Evolutionary conservation across 92 coral and sea anemone genomes (phyloP).

Genomic region (Actinostola sp.): DNA sequence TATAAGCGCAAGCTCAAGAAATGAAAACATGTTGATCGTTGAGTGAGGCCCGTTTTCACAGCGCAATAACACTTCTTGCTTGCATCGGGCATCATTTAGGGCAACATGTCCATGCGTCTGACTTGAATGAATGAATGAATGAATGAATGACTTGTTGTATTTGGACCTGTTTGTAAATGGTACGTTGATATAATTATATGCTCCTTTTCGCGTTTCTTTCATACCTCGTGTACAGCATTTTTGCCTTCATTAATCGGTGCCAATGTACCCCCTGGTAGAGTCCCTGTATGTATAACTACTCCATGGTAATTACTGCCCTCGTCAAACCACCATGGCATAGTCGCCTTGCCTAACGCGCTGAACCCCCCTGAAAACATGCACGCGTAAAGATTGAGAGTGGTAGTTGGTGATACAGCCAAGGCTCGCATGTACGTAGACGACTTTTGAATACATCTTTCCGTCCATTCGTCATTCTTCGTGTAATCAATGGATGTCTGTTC

Average conservation of each 20-base stretch:
- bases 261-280: conserved; percentile 76
- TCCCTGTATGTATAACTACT: conserved; percentile 68
- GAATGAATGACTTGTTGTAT: no score
- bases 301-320: conserved; percentile 69
- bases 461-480: conserved; percentile 70
- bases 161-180: no score
- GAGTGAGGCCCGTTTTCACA: no score
- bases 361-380: conserved; percentile 39
- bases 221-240: conserved; percentile 85
- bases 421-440: conserved; percentile 27
- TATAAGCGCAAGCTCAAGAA: no score
- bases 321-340: conserved; percentile 74
- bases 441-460: conserved; percentile 27
- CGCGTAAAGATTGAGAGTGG: conserved; percentile 73
- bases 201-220: no score
- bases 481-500: conserved; percentile 72
- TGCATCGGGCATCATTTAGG: no score
- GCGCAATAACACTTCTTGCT: no score
- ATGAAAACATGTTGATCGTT: no score
- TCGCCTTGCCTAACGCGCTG: conserved; percentile 54
- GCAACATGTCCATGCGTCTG: no score
- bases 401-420: conserved; percentile 70
- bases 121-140: no score
- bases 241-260: conserved; percentile 66
- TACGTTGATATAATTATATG: no score